Evolutionary conservation across 2,888 invertebrate species (phyloP), one percentile per base, ranked within the genome.

Genomic region (Tortrix viridana): DNA sequence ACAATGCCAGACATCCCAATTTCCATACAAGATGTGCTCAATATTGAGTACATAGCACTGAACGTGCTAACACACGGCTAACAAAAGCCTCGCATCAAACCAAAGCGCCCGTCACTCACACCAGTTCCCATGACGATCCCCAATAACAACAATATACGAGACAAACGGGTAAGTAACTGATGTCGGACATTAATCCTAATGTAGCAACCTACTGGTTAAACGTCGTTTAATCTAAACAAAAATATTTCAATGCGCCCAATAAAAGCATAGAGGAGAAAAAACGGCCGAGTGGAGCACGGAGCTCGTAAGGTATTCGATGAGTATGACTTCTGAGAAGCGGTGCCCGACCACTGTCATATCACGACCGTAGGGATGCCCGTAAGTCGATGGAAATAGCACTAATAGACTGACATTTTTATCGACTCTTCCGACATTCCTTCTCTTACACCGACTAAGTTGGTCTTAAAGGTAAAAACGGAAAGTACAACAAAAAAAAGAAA

Each of bases 141-240:
- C 74, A 74, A 81, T 83, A 82, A 76, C 74, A 72, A 75, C 77
- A 68, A 64, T 71, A 73, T 71, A 74, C 69, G 72, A 75, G 76
- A 76, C 77, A 75, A 73, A 73, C 75, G 73, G 73, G 79, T 84
- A 84, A 90, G 79, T 84, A 84, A 90, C 83, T 88, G 89, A 89
- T 89, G 88, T 86, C 71, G 67, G 84, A 89, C 89, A 92, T 91
- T 90, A 91, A 92, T 90, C 89, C 91, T 89, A 89, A 91, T 90
- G 89, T 84, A 87, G 83, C 81, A 79, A 84, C 84, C 86, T 85
- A 78, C 78, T 80, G 79, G 76, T 80, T 85, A 89, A 88, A 86
- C 84, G 88, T 81, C 89, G 85, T 89, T 89, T 90, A 86, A 89
- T 90, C 88, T 89, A 85, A 87, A 89, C 89, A 85, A 86, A 89